Evolutionary conservation across 2,797 vertebrate genomes (phyloP).

Genomic region (Notamacropus eugenii): DNA sequence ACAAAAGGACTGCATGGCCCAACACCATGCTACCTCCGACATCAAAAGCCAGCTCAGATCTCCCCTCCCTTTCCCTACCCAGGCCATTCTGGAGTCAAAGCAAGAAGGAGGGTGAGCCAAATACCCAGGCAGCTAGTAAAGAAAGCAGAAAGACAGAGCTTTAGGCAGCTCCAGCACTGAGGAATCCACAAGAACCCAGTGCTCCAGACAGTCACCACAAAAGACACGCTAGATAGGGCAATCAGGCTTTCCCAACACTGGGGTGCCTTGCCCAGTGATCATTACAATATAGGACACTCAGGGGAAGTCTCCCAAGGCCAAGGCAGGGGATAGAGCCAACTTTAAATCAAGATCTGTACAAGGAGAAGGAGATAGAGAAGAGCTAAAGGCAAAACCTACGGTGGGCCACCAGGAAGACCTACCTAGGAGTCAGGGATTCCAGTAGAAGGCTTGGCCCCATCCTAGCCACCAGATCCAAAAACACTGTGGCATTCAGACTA

Average conservation of each 20-base stretch:
- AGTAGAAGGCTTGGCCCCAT: not conserved
- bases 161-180: not conserved
- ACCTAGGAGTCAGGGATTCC: not conserved
- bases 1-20: not conserved
- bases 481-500: not conserved
- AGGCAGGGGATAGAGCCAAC: not conserved
- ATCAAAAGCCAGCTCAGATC: not conserved
- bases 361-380: not conserved
- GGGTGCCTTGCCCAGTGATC: not conserved
- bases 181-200: not conserved
- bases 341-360: not conserved
- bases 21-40: not conserved
- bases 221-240: not conserved
- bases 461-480: not conserved
- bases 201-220: not conserved
- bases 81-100: not conserved
- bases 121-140: not conserved
- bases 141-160: not conserved
- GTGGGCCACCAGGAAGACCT: not conserved
- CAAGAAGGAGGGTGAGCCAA: not conserved
- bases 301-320: not conserved
- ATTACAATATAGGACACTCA: not conserved
- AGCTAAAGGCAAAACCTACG: not conserved
- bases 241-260: not conserved
- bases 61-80: not conserved